These are phyloP conservation scores for Meiosimyza decipiens DNA, from an alignment of 2,888 invertebrate species.

Conservation along the genomic window DNA sequence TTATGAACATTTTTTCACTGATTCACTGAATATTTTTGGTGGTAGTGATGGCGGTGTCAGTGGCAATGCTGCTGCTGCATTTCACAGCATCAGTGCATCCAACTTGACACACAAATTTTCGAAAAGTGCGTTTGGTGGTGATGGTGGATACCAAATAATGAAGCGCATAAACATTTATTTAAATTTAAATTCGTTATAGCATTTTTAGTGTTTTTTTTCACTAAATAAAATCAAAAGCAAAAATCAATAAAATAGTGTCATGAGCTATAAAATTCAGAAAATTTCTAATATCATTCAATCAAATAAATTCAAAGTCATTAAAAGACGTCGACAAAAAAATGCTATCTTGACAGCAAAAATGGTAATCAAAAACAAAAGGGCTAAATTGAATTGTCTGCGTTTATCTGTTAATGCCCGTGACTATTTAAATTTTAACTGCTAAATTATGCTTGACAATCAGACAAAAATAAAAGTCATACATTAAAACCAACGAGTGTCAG, in stretches of 20 bases:
- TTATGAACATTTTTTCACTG: conserved; percentile 25
- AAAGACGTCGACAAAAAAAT: neutral
- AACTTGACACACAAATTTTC: too few relatives aligned
- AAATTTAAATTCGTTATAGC: neutral
- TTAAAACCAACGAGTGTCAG: neutral
- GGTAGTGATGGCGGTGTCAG: too few relatives aligned
- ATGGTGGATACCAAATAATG: too few relatives aligned
- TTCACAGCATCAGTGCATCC: too few relatives aligned
- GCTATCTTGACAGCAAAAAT: neutral
- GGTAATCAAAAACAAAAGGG: neutral
- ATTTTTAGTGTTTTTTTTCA: neutral
- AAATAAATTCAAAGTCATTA: too few relatives aligned
- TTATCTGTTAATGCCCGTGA: neutral
- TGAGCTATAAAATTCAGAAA: too few relatives aligned
- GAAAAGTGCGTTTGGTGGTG: too few relatives aligned
- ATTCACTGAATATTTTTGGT: neutral
- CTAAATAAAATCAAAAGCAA: neutral
- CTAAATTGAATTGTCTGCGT: too few relatives aligned
- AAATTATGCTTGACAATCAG: conserved; percentile 3
- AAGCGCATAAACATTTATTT: too few relatives aligned
- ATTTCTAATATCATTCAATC: too few relatives aligned
- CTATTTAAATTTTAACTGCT: conserved; percentile 8
- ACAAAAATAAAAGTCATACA: conserved; percentile 3
- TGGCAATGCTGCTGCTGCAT: too few relatives aligned
- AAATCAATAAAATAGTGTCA: too few relatives aligned